A percentile compares a stretch with the other conserved stretches of the same genome.
phyloP scores from a whole-genome alignment of 2,113 vertebrate genomes.

The Argyrosomus japonicus region DNA sequence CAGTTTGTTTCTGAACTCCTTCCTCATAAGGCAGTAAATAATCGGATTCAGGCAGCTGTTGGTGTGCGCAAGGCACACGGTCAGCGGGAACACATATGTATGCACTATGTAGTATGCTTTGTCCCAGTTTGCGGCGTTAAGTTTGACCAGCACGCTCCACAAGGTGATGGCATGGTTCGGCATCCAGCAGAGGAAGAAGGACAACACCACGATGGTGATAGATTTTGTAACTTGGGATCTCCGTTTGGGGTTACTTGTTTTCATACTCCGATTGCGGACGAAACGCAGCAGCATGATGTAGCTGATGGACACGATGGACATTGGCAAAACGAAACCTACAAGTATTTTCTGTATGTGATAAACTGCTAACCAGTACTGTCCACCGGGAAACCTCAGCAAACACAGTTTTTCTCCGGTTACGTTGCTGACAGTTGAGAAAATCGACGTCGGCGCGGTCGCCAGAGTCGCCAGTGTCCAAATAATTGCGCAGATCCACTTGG shows the following conservation, averaged over 20 bases:
- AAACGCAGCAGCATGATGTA: constrained; percentile 82
- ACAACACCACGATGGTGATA: constrained; percentile 75
- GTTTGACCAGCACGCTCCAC: constrained; percentile 86
- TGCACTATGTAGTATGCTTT: constrained; percentile 82
- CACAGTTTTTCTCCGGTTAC: constrained; percentile 82
- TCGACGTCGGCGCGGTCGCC: constrained; percentile 78
- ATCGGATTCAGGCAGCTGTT: constrained; percentile 87
- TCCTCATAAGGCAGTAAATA: constrained; percentile 85
- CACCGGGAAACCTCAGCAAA: constrained; percentile 80
- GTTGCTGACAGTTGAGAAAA: constrained; percentile 80
- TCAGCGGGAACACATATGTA: constrained; percentile 85
- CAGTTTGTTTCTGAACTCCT: constrained; percentile 82
- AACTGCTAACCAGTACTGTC: constrained; percentile 80
- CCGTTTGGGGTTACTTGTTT: constrained; percentile 67
- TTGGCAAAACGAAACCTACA: constrained; percentile 79
- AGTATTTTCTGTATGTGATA: constrained; percentile 83
- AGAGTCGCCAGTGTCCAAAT: constrained; percentile 80
- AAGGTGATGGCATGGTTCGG: constrained; percentile 84
- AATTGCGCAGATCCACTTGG: constrained; percentile 62
- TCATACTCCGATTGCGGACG: constrained; percentile 77
- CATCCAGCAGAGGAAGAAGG: constrained; percentile 83
- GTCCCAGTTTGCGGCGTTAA: constrained; percentile 82
- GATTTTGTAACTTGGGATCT: constrained; percentile 77
- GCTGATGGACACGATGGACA: constrained; percentile 80
- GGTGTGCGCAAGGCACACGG: constrained; percentile 85